phyloP scores from a whole-genome alignment of 2,888 invertebrate genomes.

The Didymodactylos carnosus region DNA sequence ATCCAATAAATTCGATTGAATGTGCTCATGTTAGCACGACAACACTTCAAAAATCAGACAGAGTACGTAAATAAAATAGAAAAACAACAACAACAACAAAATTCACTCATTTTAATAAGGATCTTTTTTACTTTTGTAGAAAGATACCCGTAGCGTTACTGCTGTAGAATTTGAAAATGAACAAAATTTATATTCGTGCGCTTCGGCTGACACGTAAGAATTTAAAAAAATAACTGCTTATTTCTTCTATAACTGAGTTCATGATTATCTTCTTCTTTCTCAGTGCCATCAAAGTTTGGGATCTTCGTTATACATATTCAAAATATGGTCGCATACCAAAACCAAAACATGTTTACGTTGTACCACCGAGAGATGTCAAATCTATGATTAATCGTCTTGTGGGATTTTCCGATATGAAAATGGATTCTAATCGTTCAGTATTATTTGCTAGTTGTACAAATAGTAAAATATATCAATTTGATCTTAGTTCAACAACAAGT shows the following conservation, averaged over 20 bases:
- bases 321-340: background rate
- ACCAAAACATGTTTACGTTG: background rate
- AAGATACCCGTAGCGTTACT: background rate
- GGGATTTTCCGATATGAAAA: background rate
- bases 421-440: background rate
- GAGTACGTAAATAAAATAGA: background rate
- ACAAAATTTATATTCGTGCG: background rate
- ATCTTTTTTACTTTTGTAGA: background rate
- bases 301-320: background rate
- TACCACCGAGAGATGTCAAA: background rate
- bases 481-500: background rate
- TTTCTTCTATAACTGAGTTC: too few relatives aligned
- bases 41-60: background rate
- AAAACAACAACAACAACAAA: too few relatives aligned
- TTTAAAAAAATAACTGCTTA: background rate
- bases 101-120: background rate
- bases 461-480: background rate
- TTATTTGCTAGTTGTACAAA: constrained; percentile 1
- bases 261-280: background rate
- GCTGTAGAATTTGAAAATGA: background rate
- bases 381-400: background rate
- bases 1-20: background rate
- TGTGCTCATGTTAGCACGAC: background rate
- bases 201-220: background rate
- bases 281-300: background rate